Evolutionary conservation across 1,140 invertebrate species (phyloP).

Genomic region (Xylocopa sonorina): DNA sequence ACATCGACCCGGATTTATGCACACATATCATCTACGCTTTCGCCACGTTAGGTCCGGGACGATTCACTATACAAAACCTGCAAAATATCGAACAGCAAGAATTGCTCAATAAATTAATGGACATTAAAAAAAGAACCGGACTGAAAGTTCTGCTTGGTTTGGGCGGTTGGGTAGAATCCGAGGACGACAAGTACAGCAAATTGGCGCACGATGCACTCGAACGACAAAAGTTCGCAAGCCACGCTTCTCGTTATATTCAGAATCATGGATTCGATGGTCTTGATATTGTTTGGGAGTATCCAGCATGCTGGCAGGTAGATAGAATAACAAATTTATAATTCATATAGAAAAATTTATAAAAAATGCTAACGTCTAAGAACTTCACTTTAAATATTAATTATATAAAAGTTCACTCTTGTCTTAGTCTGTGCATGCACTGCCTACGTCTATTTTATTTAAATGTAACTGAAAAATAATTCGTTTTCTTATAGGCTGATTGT

Average conservation of each 20-base stretch:
- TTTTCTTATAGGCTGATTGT: slow-evolving; percentile 85
- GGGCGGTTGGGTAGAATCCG: slow-evolving; percentile 94
- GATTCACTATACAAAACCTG: slow-evolving; percentile 88
- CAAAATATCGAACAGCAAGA: slow-evolving; percentile 90
- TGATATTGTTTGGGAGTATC: slow-evolving; percentile 95
- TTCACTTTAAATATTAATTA: too few species aligned
- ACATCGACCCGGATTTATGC: slow-evolving; percentile 90
- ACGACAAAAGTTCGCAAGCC: slow-evolving; percentile 86
- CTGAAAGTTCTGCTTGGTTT: slow-evolving; percentile 89
- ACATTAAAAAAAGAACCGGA: slow-evolving; percentile 83
- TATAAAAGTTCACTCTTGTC: too few species aligned
- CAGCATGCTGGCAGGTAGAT: slow-evolving; percentile 92
- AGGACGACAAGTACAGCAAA: slow-evolving; percentile 91
- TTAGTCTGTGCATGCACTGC: background rate
- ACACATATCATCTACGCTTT: slow-evolving; percentile 95
- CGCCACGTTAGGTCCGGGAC: slow-evolving; percentile 89
- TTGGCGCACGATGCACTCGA: slow-evolving; percentile 85
- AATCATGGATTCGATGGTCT: slow-evolving; percentile 90
- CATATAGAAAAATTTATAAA: background rate
- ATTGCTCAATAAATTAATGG: slow-evolving; percentile 64
- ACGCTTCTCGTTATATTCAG: slow-evolving; percentile 86
- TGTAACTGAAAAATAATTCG: background rate
- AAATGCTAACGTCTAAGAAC: too few species aligned
- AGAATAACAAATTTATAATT: background rate
- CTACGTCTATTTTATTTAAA: background rate